These are phyloP conservation scores for Gibbula magus DNA, from an alignment of 2,888 invertebrate genomes.

Conservation along the genomic window DNA sequence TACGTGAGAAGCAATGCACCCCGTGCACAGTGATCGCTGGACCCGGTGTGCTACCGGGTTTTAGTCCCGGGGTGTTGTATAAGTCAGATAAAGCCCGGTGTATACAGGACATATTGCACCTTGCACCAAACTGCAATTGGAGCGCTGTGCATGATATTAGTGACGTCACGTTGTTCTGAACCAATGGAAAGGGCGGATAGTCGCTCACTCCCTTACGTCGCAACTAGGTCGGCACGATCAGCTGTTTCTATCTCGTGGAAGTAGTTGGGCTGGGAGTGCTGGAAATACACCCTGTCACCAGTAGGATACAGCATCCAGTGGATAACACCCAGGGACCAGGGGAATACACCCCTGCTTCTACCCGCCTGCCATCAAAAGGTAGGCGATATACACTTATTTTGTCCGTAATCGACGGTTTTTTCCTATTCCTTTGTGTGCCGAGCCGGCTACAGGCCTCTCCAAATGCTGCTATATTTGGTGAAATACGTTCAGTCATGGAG, in stretches of 20 bases:
- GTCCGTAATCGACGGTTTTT: not conserved
- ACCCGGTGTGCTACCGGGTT: not conserved
- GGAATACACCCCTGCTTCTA: not conserved
- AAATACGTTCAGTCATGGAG: not conserved
- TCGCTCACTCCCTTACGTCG: not conserved
- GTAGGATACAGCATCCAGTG: not conserved
- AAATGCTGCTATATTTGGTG: not conserved
- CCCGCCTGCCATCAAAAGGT: not conserved
- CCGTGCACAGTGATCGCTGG: not conserved
- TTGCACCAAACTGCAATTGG: not conserved
- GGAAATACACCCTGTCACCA: not conserved
- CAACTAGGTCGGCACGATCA: constrained; percentile 4
- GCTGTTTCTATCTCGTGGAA: not conserved
- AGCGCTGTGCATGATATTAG: constrained; percentile 1
- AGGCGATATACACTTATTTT: not conserved
- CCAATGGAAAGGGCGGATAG: not conserved
- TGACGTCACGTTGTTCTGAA: not conserved
- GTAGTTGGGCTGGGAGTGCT: not conserved
- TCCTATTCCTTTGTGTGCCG: not conserved
- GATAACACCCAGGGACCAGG: not conserved
- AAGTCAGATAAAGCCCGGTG: not conserved
- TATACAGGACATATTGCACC: not conserved
- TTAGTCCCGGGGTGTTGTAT: not conserved
- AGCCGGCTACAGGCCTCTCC: not conserved
- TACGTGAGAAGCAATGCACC: not conserved